phyloP scores from a whole-genome alignment of 2,888 invertebrate species.

The Zonitis immaculata region DNA sequence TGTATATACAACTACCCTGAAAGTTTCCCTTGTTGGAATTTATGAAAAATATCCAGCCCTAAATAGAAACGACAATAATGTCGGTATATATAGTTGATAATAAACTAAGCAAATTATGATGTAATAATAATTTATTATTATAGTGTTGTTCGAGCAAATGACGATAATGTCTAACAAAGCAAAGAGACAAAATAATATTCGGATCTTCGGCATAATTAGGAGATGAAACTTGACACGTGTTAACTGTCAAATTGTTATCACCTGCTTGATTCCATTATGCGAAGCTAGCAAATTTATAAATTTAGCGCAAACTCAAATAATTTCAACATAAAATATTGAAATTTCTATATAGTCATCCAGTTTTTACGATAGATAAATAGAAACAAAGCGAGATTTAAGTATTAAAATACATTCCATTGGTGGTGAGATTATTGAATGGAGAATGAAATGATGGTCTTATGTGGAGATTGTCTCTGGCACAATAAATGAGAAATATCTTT shows the following conservation, averaged over 20 bases:
- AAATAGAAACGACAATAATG: too few species aligned
- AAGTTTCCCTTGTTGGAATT: too few species aligned
- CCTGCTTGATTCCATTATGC: slow-evolving; percentile 23
- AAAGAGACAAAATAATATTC: slow-evolving; percentile 22
- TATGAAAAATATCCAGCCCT: too few species aligned
- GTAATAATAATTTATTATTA: too few species aligned
- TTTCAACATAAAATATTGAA: background rate
- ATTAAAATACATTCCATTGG: background rate
- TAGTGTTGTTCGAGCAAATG: slow-evolving; percentile 12
- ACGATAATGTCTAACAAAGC: too few species aligned
- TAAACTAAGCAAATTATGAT: too few species aligned
- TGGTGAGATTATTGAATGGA: background rate
- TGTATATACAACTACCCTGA: too few species aligned
- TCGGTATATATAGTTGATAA: too few species aligned
- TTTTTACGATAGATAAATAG: background rate
- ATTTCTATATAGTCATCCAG: background rate
- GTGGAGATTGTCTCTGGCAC: background rate
- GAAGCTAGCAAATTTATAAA: slow-evolving; percentile 8
- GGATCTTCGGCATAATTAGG: slow-evolving; percentile 25
- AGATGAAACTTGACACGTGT: slow-evolving; percentile 27
- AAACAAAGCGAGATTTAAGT: background rate
- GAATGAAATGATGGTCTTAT: background rate
- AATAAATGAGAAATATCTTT: slow-evolving; percentile 2
- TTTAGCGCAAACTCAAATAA: background rate
- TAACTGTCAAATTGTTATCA: slow-evolving; percentile 27